Evolutionary conservation across 2,113 vertebrate species (phyloP).

Genomic region (Narcine bancroftii): DNA sequence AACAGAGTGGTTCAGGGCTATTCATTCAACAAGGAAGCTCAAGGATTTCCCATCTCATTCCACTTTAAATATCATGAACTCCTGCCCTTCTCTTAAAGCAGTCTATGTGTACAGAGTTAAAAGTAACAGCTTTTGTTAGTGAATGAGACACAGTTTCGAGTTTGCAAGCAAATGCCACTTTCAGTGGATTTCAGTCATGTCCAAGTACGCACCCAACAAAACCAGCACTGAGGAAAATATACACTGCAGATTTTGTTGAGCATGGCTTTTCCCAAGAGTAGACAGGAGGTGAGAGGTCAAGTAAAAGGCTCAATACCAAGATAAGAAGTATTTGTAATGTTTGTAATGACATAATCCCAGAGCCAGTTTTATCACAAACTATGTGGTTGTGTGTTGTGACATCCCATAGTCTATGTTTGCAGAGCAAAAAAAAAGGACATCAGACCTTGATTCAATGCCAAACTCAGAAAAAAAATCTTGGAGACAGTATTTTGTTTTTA

Average conservation of each 20-base stretch:
- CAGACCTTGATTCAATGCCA: slow-evolving; percentile 35
- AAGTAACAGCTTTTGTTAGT: not conserved
- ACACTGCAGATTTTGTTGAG: not conserved
- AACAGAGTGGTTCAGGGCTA: slow-evolving; percentile 4
- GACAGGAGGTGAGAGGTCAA: slow-evolving; percentile 28
- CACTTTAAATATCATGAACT: not conserved
- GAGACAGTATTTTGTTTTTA: slow-evolving; percentile 35
- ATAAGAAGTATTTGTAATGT: slow-evolving; percentile 35
- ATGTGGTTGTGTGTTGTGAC: not conserved
- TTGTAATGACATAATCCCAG: slow-evolving; percentile 31
- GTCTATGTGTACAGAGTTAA: not conserved
- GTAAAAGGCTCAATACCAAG: slow-evolving; percentile 29
- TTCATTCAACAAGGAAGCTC: slow-evolving; percentile 8
- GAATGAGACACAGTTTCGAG: not conserved
- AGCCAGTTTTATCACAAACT: slow-evolving; percentile 38
- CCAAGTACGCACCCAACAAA: not conserved
- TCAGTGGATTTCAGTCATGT: slow-evolving; percentile 2
- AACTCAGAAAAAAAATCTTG: slow-evolving; percentile 34
- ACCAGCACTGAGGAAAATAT: not conserved
- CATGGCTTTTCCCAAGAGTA: not conserved
- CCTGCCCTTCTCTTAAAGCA: not conserved
- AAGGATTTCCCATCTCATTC: slow-evolving; percentile 27
- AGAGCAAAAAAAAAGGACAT: slow-evolving; percentile 25
- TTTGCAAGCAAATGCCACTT: not conserved
- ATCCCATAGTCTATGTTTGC: slow-evolving; percentile 20